A percentile compares a stretch with the other conserved stretches of the same genome.
Evolutionary conservation across 2,113 vertebrate genomes (phyloP).

Genomic region (Anguilla rostrata): DNA sequence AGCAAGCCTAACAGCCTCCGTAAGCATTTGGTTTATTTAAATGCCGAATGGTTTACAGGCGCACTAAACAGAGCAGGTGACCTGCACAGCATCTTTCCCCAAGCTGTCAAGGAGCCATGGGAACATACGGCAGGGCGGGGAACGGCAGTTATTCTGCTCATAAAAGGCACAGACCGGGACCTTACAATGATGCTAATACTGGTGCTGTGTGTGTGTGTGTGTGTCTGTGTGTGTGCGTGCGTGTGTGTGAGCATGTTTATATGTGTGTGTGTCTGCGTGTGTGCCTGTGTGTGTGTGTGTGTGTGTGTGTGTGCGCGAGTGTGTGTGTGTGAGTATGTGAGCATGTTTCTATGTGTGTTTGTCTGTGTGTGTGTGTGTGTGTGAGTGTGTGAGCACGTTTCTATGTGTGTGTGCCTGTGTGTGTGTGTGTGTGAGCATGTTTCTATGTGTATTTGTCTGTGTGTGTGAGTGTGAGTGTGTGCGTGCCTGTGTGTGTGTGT

Average conservation of each 20-base stretch:
- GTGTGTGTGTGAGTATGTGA: background rate
- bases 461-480: too few relatives aligned
- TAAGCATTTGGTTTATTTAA: constrained; percentile 53
- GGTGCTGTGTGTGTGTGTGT: constrained; percentile 2
- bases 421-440: too few relatives aligned
- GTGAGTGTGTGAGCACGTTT: too few relatives aligned
- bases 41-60: constrained; percentile 51
- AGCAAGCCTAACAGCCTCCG: constrained; percentile 27
- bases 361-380: too few relatives aligned
- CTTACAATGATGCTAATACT: background rate
- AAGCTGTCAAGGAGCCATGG: constrained; percentile 30
- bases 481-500: too few relatives aligned
- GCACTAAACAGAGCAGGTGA: constrained; percentile 51
- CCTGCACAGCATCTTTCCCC: constrained; percentile 41
- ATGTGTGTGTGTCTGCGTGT: background rate
- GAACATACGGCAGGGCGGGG: constrained; percentile 23
- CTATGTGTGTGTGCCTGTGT: too few relatives aligned
- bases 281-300: background rate
- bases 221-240: background rate
- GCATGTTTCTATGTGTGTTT: too few relatives aligned
- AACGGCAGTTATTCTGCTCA: constrained; percentile 31
- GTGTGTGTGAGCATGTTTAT: background rate
- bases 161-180: constrained; percentile 42
- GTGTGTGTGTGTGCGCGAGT: background rate
- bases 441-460: too few relatives aligned